Evolutionary conservation across 53 echinoderm and acorn worm species (phyloP), one percentile per base, ranked within the genome.

Genomic region (Henricia sp.): DNA sequence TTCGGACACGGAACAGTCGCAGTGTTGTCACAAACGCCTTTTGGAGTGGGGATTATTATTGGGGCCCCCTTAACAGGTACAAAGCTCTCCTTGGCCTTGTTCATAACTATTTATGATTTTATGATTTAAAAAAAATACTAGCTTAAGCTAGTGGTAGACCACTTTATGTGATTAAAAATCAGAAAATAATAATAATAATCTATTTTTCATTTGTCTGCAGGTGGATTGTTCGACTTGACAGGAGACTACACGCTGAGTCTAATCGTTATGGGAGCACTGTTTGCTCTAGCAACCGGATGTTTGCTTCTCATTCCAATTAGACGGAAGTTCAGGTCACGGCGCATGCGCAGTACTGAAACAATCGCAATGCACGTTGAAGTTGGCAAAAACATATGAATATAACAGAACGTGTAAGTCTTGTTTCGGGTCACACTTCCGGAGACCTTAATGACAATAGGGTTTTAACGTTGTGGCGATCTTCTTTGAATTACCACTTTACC

Each of bases 31-130:
- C 55, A 34, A 16, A 36, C 55, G 23, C 55, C 73, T 8, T 55
- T 73, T 34, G 73, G 73, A 54, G 8, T 36, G 0, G 73, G 73
- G 9, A 36, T 25, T 33, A 23, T 73, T 10, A 55, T 73, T 20
- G 23, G 54, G 1, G 73, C 73, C 36, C 73, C 54, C 12, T 30
- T 73, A 24, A 27, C 73, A 34, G 73, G 73, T 73, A 73, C 50
- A 19, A 24, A 10, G 32, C 13, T 17, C 17, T 53, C 57, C 4
- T 19, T 3, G n/a, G 27, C 17, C 9, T 21, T 6, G 52, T 21
- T 51, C 52, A 51, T 51, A 17, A 51, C 19, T 51, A 51, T 21
- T 17, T 3, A 51, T n/a, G 21, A 13, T 51, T 21, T 51, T 51
- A 17, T 21, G 21, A 21, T 21, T n/a, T 0, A 51, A 1, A 17